phyloP scores from a whole-genome alignment of 2,888 invertebrate genomes.

The Epsilonema sp. region DNA sequence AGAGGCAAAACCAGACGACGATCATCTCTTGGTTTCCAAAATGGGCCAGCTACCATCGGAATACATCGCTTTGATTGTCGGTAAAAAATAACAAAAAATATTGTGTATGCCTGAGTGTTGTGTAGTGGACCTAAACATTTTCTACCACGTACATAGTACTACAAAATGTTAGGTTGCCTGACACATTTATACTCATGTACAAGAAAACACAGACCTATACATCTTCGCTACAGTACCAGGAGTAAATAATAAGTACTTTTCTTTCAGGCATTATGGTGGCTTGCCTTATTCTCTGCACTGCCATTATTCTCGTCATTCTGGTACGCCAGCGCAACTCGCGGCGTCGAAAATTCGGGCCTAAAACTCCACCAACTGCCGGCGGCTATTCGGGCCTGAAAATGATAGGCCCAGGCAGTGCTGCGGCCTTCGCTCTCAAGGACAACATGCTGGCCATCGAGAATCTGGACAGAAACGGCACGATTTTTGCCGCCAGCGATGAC shows the following conservation, averaged over 20 bases:
- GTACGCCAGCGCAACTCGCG: background rate
- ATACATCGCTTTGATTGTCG: slow-evolving; percentile 1
- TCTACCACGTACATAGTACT: no score
- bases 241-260: background rate
- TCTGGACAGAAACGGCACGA: no score
- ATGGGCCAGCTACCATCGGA: background rate
- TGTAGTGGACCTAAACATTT: no score
- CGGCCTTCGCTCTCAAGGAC: background rate
- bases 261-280: slow-evolving; percentile 5
- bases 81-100: no score
- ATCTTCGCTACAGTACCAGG: no score
- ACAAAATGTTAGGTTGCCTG: no score
- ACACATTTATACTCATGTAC: no score
- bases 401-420: background rate
- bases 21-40: background rate
- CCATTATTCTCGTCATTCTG: background rate
- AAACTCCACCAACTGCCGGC: background rate
- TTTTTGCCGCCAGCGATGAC: no score
- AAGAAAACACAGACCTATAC: no score
- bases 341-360: background rate
- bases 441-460: no score
- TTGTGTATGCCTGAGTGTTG: no score
- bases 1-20: background rate
- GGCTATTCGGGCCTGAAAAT: background rate
- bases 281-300: background rate